Percentiles rank a stretch among this genome's conserved stretches.
Evolutionary conservation across 2,888 invertebrate genomes (phyloP).

Genomic region (Eupithecia pulchellata): DNA sequence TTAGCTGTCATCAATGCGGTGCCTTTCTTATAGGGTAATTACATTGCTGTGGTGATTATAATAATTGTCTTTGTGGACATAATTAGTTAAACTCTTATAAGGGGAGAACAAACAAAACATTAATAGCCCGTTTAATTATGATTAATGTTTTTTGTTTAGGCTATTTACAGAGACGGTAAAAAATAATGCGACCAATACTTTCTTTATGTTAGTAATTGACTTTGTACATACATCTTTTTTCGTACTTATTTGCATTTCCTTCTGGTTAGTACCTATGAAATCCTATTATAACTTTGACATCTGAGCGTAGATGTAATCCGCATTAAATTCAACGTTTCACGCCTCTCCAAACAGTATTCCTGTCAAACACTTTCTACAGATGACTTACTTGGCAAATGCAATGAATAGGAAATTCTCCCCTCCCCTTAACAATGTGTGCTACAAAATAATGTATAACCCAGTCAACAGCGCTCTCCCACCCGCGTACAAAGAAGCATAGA

Average conservation of each 20-base stretch:
- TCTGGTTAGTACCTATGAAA: background rate
- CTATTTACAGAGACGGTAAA: background rate
- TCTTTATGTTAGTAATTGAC: background rate
- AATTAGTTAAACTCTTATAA: conserved; percentile 73
- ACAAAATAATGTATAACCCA: conserved; percentile 67
- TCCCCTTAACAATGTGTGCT: conserved; percentile 65
- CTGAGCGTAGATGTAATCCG: background rate
- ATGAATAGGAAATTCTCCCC: conserved; percentile 25
- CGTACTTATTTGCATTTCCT: background rate
- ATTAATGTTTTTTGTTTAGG: background rate
- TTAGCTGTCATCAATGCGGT: conserved; percentile 69
- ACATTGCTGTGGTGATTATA: conserved; percentile 77
- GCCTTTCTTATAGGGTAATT: conserved; percentile 76
- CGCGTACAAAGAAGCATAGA: conserved; percentile 51
- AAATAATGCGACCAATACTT: background rate
- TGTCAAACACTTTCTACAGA: conserved; percentile 7
- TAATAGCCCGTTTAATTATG: background rate
- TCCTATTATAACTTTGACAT: background rate
- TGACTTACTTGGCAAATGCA: conserved; percentile 4
- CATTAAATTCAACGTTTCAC: background rate
- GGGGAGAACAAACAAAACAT: conserved; percentile 45
- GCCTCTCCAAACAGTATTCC: background rate
- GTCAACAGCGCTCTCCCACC: conserved; percentile 61
- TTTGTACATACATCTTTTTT: background rate
- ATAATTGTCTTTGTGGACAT: conserved; percentile 79